Evolutionary conservation across 2,888 invertebrate species (phyloP).

Genomic region (Phrixothrix hirtus): DNA sequence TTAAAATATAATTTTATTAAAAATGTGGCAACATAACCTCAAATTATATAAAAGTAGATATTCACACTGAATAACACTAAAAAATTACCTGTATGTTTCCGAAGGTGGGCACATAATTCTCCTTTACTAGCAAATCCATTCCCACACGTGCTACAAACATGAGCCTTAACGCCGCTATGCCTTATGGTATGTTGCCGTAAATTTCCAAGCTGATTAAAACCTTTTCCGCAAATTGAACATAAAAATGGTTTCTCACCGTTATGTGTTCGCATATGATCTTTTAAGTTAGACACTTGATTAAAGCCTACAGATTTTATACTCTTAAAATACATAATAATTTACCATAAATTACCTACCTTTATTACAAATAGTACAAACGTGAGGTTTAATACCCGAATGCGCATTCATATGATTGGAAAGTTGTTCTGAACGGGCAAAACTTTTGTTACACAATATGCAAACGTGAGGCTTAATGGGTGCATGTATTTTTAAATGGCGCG

Average conservation of each 20-base stretch:
- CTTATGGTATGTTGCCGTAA: conserved; percentile 54
- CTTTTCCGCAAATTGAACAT: conserved; percentile 56
- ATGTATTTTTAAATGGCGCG: conserved; percentile 60
- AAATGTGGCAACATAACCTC: too few relatives aligned
- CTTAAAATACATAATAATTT: conserved; percentile 2
- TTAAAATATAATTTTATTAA: too few relatives aligned
- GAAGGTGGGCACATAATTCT: conserved; percentile 55
- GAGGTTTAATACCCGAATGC: conserved; percentile 62
- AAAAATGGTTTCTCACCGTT: conserved; percentile 56
- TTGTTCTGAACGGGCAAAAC: conserved; percentile 63
- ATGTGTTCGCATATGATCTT: conserved; percentile 57
- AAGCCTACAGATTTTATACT: conserved; percentile 48
- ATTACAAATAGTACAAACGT: conserved; percentile 62
- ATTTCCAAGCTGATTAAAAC: conserved; percentile 57
- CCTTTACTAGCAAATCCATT: conserved; percentile 57
- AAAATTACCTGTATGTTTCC: conserved; percentile 54
- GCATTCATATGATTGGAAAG: conserved; percentile 62
- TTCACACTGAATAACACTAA: not conserved
- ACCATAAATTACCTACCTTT: conserved; percentile 53
- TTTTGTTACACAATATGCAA: conserved; percentile 63
- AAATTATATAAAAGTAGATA: not conserved
- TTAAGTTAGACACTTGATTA: conserved; percentile 56
- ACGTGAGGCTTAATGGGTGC: conserved; percentile 58
- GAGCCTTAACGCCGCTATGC: conserved; percentile 57
- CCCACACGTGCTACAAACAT: conserved; percentile 55